These are phyloP conservation scores for Patella ulyssiponensis DNA, from an alignment of 2,888 invertebrate genomes.

Conservation along the genomic window DNA sequence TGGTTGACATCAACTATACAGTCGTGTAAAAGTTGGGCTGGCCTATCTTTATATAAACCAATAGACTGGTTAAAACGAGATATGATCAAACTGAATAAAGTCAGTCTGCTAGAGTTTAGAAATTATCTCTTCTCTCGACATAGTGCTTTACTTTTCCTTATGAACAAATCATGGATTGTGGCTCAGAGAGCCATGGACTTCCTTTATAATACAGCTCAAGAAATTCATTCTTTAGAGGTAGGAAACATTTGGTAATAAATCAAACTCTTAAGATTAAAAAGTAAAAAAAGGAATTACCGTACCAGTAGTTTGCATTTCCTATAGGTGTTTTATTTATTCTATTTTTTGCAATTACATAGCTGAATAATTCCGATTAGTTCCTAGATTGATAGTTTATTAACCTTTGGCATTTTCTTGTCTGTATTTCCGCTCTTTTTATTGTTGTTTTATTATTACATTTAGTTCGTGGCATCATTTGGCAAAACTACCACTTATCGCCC, in stretches of 20 bases:
- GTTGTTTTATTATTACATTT: too few relatives aligned
- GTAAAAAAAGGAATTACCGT: too few relatives aligned
- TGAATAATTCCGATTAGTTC: too few relatives aligned
- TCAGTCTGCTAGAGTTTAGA: conserved; percentile 89
- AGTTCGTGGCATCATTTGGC: too few relatives aligned
- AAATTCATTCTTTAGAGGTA: conserved; percentile 84
- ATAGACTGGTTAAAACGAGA: conserved; percentile 67
- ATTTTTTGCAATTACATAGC: neutral
- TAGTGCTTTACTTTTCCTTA: conserved; percentile 81
- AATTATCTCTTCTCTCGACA: conserved; percentile 95
- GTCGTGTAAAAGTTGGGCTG: conserved; percentile 87
- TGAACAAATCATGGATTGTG: conserved; percentile 86
- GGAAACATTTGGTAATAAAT: neutral
- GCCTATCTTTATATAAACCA: conserved; percentile 77
- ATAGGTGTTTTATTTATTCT: neutral
- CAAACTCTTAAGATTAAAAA: too few relatives aligned
- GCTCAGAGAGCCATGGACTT: conserved; percentile 91
- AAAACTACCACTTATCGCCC: too few relatives aligned
- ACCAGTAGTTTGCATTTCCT: too few relatives aligned
- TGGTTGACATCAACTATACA: conserved; percentile 88
- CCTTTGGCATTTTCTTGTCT: neutral
- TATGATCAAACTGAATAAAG: conserved; percentile 73
- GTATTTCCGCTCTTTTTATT: too few relatives aligned
- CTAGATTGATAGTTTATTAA: neutral
- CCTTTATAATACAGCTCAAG: conserved; percentile 89